These are phyloP conservation scores for Lepidochrysops patricia DNA, from an alignment of 2,888 invertebrate species.

Conservation along the genomic window DNA sequence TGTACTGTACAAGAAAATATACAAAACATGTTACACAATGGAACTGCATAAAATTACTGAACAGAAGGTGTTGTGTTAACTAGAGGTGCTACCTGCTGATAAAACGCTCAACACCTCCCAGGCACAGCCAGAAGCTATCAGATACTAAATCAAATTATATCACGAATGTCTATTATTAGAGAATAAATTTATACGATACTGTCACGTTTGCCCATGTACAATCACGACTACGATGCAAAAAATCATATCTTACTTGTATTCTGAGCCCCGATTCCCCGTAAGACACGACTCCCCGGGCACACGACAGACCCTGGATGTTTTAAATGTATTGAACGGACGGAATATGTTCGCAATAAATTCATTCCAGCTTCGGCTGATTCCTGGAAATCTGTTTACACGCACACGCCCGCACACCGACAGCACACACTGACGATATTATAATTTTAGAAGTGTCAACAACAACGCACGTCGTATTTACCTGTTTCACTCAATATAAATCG, in stretches of 20 bases:
- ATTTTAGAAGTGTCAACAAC: slow-evolving; percentile 55
- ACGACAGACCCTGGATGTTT: slow-evolving; percentile 29
- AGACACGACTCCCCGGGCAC: slow-evolving; percentile 7
- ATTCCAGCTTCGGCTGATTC: slow-evolving; percentile 45
- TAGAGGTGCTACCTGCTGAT: neutral
- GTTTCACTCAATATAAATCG: slow-evolving; percentile 7
- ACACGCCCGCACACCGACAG: slow-evolving; percentile 31
- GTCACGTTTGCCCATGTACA: neutral
- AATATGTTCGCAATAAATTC: slow-evolving; percentile 32
- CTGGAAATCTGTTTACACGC: slow-evolving; percentile 51
- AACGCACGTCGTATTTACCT: slow-evolving; percentile 24
- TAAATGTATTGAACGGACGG: slow-evolving; percentile 50
- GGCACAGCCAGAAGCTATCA: neutral
- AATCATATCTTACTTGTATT: neutral
- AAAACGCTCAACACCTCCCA: neutral
- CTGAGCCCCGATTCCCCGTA: slow-evolving; percentile 1
- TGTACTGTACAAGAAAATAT: neutral
- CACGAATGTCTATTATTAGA: slow-evolving; percentile 3
- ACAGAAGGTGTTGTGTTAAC: neutral
- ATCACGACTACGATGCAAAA: neutral
- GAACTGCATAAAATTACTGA: neutral
- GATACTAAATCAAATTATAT: slow-evolving; percentile 1
- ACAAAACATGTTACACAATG: neutral
- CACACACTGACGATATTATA: slow-evolving; percentile 39
- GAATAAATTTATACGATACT: neutral